Conservation (phyloP, 2,113 vertebrate genomes). For the Furnarius figulus region DNA sequence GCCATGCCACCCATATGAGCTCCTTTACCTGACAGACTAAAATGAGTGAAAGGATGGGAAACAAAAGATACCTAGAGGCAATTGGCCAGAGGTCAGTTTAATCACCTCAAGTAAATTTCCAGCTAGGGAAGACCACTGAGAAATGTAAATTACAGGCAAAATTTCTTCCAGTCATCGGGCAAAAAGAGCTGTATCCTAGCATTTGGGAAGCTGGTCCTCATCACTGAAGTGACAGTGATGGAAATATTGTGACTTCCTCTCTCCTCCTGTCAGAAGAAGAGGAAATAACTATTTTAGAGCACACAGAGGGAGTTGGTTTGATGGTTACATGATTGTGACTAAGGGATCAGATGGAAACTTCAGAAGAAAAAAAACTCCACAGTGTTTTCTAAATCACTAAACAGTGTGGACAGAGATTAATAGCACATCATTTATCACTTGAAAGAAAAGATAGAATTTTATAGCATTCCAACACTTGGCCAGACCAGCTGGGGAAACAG, state of each 20-base stretch:
- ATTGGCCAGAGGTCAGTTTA: background rate
- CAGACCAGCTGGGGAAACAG: background rate
- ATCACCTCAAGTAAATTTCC: background rate
- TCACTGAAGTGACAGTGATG: background rate
- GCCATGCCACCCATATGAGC: background rate
- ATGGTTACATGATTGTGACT: background rate
- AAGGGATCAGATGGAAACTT: background rate
- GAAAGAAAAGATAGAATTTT: background rate
- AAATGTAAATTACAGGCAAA: background rate
- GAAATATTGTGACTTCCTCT: background rate
- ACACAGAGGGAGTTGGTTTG: background rate
- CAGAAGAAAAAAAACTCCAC: background rate
- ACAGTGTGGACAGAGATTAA: background rate
- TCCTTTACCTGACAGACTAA: background rate
- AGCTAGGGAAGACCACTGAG: background rate
- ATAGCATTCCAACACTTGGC: background rate
- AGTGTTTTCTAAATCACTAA: background rate
- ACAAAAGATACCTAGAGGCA: background rate
- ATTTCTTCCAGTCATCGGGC: background rate
- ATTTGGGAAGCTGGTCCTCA: background rate
- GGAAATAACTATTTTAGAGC: background rate
- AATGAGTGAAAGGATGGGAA: background rate
- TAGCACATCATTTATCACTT: background rate
- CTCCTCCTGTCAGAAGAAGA: background rate
- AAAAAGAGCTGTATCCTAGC: background rate